phyloP scores from a whole-genome alignment of 2,113 vertebrate species.

The Pardalotus punctatus region DNA sequence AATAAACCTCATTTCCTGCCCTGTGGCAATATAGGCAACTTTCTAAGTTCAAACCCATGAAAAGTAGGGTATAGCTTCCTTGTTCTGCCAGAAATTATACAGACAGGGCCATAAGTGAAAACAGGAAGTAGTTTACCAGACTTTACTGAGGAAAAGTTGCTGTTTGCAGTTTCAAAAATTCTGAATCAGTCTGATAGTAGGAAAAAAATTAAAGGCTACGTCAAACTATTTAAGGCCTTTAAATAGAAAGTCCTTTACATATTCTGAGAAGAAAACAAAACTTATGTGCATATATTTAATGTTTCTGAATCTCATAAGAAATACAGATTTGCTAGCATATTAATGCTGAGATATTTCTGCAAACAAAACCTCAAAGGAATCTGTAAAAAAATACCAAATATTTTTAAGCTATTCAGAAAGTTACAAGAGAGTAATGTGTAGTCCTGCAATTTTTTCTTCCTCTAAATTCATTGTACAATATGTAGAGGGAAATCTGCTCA shows the following conservation, averaged over 20 bases:
- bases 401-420: neutral
- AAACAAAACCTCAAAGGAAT: neutral
- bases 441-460: neutral
- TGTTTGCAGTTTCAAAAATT: neutral
- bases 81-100: neutral
- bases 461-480: neutral
- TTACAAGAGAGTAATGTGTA: neutral
- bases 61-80: neutral
- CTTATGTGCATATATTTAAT: neutral
- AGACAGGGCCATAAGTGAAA: neutral
- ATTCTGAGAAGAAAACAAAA: neutral
- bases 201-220: neutral
- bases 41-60: neutral
- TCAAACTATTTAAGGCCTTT: neutral
- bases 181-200: neutral
- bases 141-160: neutral
- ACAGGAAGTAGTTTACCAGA: neutral
- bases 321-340: neutral
- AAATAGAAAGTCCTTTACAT: neutral
- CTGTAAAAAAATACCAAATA: neutral
- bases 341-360: neutral
- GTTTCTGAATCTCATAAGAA: neutral
- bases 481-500: neutral
- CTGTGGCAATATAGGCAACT: neutral
- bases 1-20: slow-evolving; percentile 38